Conservation (phyloP, 2,797 vertebrate species). For the Phaenicophaeus curvirostris region DNA sequence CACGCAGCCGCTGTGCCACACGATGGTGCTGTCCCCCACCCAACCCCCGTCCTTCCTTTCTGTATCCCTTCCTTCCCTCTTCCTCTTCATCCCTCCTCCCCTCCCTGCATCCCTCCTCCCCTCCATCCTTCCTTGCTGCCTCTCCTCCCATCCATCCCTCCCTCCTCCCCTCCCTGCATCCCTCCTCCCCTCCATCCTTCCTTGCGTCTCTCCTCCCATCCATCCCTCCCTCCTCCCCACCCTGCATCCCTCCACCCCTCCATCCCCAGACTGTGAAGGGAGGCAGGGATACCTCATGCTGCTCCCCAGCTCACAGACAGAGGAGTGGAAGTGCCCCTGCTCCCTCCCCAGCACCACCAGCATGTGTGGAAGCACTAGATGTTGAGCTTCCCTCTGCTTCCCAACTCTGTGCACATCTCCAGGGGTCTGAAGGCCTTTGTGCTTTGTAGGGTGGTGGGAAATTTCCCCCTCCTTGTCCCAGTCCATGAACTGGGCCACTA, state of each 20-base stretch:
- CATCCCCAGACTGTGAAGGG: background rate
- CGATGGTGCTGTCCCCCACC: constrained; percentile 61
- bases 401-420: accelerated
- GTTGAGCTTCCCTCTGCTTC: background rate
- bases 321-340: background rate
- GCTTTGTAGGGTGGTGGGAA: background rate
- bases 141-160: background rate
- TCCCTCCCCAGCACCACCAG: background rate
- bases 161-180: too few relatives aligned
- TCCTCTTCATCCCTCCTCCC: background rate
- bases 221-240: background rate
- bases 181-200: background rate
- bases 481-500: background rate
- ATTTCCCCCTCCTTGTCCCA: background rate
- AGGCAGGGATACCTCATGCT: background rate
- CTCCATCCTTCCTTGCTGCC: background rate
- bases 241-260: background rate
- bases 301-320: background rate
- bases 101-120: too few relatives aligned
- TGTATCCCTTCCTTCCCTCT: background rate
- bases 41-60: background rate
- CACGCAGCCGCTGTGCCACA: background rate
- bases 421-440: background rate
- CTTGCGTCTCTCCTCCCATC: background rate
- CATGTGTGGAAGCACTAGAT: background rate